Evolutionary conservation across 2,113 vertebrate species (phyloP), one percentile per base, ranked within the genome.

Genomic region (Beaufortia kweichowensis): DNA sequence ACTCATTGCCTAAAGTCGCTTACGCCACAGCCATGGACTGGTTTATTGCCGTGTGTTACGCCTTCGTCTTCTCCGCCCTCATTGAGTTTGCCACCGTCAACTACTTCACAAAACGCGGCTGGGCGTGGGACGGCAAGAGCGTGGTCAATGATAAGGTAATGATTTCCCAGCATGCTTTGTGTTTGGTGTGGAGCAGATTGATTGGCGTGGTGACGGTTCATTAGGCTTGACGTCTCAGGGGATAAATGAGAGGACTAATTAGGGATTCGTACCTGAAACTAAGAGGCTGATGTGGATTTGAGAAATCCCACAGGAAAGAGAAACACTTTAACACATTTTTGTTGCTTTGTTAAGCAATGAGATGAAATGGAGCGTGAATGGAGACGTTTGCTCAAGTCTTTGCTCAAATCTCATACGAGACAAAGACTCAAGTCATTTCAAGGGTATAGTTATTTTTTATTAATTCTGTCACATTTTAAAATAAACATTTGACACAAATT

Each of bases 11-110:
- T 29, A 99, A 99, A 90, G 97, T 99, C 8, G 96, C 97, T 71
- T 99, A 99, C 69, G 97, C 97, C 72, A 99, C 97, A 1, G 97
- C 97, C 85, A 99, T 99, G 97, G 97, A 99, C 91, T 99, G 97
- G 97, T 99, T 99, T 85, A 99, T 99, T 48, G 97, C 97, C 2
- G 97, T 99, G 66, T 99, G 97, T 84, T 99, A 98, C 14, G 97
- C 97, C 1, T 99, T 99, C 78, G 97, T 99, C 64, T 99, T 99
- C 90, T 99, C 97, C 31, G 97, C 97, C 68, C 87, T 99, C 83
- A 99, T 99, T 75, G 97, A 99, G 88, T 99, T 94, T 82, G 97
- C 97, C 83, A 98, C 97, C 21, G 97, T 99, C 85, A 99, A 99
- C 89, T 99, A 99, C 89, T 99, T 99, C 91, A 99, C 97, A 76